These are phyloP conservation scores for Corynorhinus townsendii DNA, from an alignment of 2,113 vertebrate species.

Conservation along the genomic window DNA sequence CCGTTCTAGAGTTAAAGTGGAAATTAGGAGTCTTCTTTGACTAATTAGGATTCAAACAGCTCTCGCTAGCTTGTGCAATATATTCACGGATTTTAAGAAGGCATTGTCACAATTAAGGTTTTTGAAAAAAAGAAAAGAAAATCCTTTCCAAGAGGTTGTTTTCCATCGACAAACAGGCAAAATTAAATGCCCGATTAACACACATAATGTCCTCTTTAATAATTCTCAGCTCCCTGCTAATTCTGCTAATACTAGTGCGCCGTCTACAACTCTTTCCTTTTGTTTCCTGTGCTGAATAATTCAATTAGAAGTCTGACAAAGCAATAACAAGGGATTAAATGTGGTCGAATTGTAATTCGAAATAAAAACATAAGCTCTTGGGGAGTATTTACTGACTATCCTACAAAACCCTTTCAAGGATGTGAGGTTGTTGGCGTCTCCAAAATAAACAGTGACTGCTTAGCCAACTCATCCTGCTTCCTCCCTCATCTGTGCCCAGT, in stretches of 20 bases:
- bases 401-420: slow-evolving; percentile 60
- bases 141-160: slow-evolving; percentile 63
- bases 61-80: background rate
- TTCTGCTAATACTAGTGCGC: slow-evolving; percentile 52
- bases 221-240: slow-evolving; percentile 64
- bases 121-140: slow-evolving; percentile 52
- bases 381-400: slow-evolving; percentile 69
- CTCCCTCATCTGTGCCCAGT: background rate
- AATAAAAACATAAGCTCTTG: slow-evolving; percentile 72
- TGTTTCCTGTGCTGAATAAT: slow-evolving; percentile 78
- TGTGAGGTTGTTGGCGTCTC: slow-evolving; percentile 42
- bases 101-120: slow-evolving; percentile 62
- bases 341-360: slow-evolving; percentile 63
- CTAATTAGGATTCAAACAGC: slow-evolving; percentile 51
- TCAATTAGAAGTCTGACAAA: slow-evolving; percentile 79
- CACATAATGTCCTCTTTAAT: slow-evolving; percentile 64
- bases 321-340: slow-evolving; percentile 76
- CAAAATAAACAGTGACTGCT: slow-evolving; percentile 59
- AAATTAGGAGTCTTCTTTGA: slow-evolving; percentile 40
- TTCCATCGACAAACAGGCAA: slow-evolving; percentile 64
- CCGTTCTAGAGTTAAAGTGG: slow-evolving; percentile 33
- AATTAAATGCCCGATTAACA: slow-evolving; percentile 73
- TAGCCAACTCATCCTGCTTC: background rate
- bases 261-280: slow-evolving; percentile 70
- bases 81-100: slow-evolving; percentile 61